These are phyloP conservation scores for Carassius auratus DNA, from an alignment of 2,113 vertebrate genomes.

Conservation along the genomic window DNA sequence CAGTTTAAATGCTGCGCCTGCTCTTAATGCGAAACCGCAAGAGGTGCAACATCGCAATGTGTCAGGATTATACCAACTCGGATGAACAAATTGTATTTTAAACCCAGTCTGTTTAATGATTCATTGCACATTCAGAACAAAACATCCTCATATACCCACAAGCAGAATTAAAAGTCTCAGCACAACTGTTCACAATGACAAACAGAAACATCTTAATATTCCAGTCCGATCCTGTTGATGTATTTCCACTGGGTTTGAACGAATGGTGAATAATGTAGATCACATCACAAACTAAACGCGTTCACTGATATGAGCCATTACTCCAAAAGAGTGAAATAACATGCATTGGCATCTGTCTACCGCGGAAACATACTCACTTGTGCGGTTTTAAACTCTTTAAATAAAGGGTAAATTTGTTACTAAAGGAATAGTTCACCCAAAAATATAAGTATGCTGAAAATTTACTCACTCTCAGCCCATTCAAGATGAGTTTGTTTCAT, in stretches of 20 bases:
- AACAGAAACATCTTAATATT: constrained; percentile 58
- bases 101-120: constrained; percentile 71
- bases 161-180: constrained; percentile 65
- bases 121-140: constrained; percentile 75
- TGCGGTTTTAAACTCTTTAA: constrained; percentile 31
- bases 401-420: constrained; percentile 6
- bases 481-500: not conserved
- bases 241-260: constrained; percentile 27
- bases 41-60: not conserved
- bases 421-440: not conserved
- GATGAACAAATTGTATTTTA: constrained; percentile 55
- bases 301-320: constrained; percentile 62
- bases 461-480: not conserved
- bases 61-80: constrained; percentile 36
- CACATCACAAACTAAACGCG: constrained; percentile 61
- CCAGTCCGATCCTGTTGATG: constrained; percentile 12
- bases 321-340: constrained; percentile 68
- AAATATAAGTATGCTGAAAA: not conserved
- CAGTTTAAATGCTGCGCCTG: not conserved
- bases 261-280: constrained; percentile 29
- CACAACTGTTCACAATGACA: constrained; percentile 68
- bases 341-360: constrained; percentile 69
- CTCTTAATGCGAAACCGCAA: not conserved
- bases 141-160: constrained; percentile 65
- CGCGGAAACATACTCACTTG: constrained; percentile 25